Base-by-base conservation (phyloP, 2,888 invertebrate species). In the Drosophila conformis region DNA sequence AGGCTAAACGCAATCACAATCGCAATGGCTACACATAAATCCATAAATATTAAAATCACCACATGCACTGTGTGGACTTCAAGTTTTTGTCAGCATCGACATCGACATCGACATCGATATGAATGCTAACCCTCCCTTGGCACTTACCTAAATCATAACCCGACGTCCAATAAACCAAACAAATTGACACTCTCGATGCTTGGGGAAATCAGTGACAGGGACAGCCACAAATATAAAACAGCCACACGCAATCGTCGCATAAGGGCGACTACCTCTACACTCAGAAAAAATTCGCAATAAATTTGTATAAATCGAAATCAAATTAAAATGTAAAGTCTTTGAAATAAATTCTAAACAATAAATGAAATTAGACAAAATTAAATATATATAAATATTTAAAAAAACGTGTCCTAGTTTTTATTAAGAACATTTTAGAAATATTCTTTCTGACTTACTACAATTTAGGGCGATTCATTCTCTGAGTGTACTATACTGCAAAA, bases 11-110 rank as follows among this genome's bases (percentile, higher is more conserved):
- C 46, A 46, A 46, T 21, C 67, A 65, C 82, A 78, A 64, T 69
- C 66, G 63, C 63, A 83, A 63, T 83, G 68, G 56, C 31, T 33
- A 59, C 72, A 46, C 87, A 57, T 75, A 76, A 69, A 68, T 25
- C 74, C 78, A 90, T 90, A 86, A 90, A 86, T 86, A 86, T 83
- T 86, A 76, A 83, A 86, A 90, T 90, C 89, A 83, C 71, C 79
- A 66, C 80, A 38, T 65, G 56, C 81, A 59, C 78, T 51, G 36
- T 63, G 77, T 60, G 54, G 54, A 15, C 46, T 54, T 66, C 36
- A 64, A 66, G 42, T 56, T 64, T 13, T 65, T 78, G 66, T 67
- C 61, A 70, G 68, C 72, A 80, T 31, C 48, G 40, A 56, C 49
- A 59, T 53, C 58, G 42, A 54, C 65, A 59, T 53, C 58, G 42